phyloP scores from a whole-genome alignment of 2,113 vertebrate species.

The Triplophysa tibetana region DNA sequence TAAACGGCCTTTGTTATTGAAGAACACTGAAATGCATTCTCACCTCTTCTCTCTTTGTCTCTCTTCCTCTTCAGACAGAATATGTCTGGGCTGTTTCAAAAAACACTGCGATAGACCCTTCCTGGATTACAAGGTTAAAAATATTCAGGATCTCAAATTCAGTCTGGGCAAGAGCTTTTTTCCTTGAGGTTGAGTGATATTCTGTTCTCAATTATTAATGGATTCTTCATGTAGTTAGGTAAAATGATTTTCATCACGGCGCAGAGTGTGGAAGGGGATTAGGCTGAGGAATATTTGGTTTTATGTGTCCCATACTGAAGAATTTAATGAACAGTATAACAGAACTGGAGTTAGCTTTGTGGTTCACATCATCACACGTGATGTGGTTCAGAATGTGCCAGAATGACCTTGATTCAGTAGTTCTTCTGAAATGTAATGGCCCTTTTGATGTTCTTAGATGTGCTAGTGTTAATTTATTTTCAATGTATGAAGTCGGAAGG shows the following conservation, averaged over 20 bases:
- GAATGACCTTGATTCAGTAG: background rate
- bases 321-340: background rate
- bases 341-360: conserved; percentile 24
- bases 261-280: conserved; percentile 3
- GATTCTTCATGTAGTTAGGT: conserved; percentile 4
- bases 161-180: conserved; percentile 7
- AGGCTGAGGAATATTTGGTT: conserved; percentile 17
- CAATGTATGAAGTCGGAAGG: no score
- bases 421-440: background rate
- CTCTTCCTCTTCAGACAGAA: background rate
- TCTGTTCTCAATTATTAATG: conserved; percentile 29
- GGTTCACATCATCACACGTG: background rate
- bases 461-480: no score
- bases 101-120: background rate
- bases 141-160: conserved; percentile 18
- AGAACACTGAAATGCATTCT: background rate
- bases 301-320: conserved; percentile 13
- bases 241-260: conserved; percentile 7
- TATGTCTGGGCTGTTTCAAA: background rate
- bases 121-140: conserved; percentile 1
- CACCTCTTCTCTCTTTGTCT: background rate
- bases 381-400: no score
- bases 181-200: conserved; percentile 6
- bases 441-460: no score
- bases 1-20: conserved; percentile 37